Conservation (phyloP, 1,140 invertebrate species). For the Apis mellifera region DNA sequence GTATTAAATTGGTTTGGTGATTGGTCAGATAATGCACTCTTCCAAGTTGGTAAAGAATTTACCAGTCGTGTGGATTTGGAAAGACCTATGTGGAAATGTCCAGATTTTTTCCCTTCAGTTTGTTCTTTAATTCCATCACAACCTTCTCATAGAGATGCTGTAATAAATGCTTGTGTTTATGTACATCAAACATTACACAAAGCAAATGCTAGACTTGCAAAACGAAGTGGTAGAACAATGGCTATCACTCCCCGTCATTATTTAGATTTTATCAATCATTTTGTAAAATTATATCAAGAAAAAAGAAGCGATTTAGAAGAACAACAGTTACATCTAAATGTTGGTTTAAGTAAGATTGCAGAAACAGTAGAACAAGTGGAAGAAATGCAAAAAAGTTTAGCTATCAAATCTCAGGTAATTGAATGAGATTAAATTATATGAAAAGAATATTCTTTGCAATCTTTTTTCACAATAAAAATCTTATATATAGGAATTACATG, state of each 20-base stretch:
- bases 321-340: slow-evolving; percentile 99
- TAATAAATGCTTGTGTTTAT: slow-evolving; percentile 99
- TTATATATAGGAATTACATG: slow-evolving; percentile 90
- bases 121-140: slow-evolving; percentile 89
- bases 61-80: slow-evolving; percentile 93
- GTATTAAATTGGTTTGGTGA: slow-evolving; percentile 99
- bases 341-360: slow-evolving; percentile 98
- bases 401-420: slow-evolving; percentile 92
- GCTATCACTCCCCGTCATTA: slow-evolving; percentile 99
- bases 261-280: slow-evolving; percentile 99
- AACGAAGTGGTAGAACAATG: slow-evolving; percentile 96
- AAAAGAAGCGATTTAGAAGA: slow-evolving; percentile 99
- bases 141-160: slow-evolving; percentile 94
- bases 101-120: slow-evolving; percentile 93
- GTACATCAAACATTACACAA: slow-evolving; percentile 98
- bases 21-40: slow-evolving; percentile 98
- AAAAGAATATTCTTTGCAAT: not conserved
- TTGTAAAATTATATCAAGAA: slow-evolving; percentile 98
- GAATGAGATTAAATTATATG: not conserved
- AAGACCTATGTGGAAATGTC: slow-evolving; percentile 90
- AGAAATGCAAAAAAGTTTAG: slow-evolving; percentile 99
- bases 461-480: slow-evolving; percentile 6
- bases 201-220: slow-evolving; percentile 93
- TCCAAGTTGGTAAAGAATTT: slow-evolving; percentile 96
- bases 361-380: slow-evolving; percentile 99